These are phyloP conservation scores for Thomomys bottae DNA, from an alignment of 2,113 vertebrate species.

Conservation along the genomic window DNA sequence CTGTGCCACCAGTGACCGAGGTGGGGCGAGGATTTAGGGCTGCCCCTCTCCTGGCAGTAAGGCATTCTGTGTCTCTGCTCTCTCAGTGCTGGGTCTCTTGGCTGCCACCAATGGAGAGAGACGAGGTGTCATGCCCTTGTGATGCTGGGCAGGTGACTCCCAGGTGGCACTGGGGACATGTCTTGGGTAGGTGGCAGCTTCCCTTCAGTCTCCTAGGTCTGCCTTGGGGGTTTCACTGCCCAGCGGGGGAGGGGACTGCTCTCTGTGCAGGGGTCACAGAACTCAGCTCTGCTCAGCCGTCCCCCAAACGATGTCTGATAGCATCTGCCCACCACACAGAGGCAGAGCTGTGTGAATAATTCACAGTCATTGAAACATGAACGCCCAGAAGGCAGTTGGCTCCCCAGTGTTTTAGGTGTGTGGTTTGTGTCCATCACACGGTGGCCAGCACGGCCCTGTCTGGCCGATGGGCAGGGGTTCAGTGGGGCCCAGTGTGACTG, in stretches of 20 bases:
- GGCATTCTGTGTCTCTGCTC: background rate
- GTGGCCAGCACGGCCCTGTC: background rate
- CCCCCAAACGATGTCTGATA: slow-evolving; percentile 31
- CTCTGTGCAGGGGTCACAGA: background rate
- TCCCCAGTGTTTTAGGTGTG: background rate
- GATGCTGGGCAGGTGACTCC: background rate
- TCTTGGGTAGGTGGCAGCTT: too few species aligned
- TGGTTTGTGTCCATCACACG: background rate
- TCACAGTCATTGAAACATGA: slow-evolving; percentile 21
- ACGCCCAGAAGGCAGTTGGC: background rate
- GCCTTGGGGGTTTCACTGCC: too few species aligned
- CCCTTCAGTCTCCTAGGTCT: too few species aligned
- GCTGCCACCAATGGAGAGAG: background rate
- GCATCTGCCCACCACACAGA: slow-evolving; percentile 24
- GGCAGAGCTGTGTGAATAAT: slow-evolving; percentile 62
- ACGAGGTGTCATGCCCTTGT: background rate
- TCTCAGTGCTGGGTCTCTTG: background rate
- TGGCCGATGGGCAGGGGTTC: too few species aligned
- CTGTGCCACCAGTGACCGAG: too few species aligned
- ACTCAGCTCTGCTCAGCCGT: slow-evolving; percentile 43
- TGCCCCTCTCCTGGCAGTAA: background rate
- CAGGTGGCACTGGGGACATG: too few species aligned
- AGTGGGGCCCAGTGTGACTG: background rate
- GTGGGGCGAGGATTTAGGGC: background rate
- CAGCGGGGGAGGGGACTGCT: too few species aligned